phyloP scores from a whole-genome alignment of 2,888 invertebrate species.

The Lochmaea crataegi region DNA sequence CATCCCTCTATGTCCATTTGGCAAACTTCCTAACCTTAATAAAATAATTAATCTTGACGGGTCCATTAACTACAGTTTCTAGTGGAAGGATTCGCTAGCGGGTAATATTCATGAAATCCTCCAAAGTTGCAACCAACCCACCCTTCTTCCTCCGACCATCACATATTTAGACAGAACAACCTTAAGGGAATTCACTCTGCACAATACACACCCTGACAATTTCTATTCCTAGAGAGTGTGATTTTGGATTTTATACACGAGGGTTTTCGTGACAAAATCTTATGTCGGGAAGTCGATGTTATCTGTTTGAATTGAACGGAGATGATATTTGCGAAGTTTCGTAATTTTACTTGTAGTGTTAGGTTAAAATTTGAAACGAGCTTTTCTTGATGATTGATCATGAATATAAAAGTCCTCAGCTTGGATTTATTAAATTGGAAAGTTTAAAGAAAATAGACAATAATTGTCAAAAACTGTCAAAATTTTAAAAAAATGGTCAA shows the following conservation, averaged over 20 bases:
- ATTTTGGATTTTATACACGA: slow-evolving; percentile 11
- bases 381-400: no score
- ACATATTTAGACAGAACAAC: slow-evolving; percentile 20
- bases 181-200: slow-evolving; percentile 10
- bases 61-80: slow-evolving; percentile 21
- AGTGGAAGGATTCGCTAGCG: slow-evolving; percentile 16
- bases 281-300: not conserved
- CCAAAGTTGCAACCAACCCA: slow-evolving; percentile 19
- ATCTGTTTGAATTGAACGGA: not conserved
- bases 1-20: slow-evolving; percentile 22
- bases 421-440: no score
- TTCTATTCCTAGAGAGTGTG: slow-evolving; percentile 2
- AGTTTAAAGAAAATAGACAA: no score
- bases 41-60: slow-evolving; percentile 32
- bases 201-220: slow-evolving; percentile 2
- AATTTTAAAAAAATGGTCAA: no score
- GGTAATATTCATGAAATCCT: slow-evolving; percentile 27
- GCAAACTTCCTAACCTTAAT: slow-evolving; percentile 21
- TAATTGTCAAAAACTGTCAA: no score
- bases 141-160: not conserved
- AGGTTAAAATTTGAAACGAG: no score
- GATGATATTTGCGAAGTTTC: not conserved
- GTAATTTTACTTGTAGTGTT: not conserved
- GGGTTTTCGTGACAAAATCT: not conserved
- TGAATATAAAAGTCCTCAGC: no score